phyloP scores from a whole-genome alignment of 2,113 vertebrate species.

The Megaceryle maxima region DNA sequence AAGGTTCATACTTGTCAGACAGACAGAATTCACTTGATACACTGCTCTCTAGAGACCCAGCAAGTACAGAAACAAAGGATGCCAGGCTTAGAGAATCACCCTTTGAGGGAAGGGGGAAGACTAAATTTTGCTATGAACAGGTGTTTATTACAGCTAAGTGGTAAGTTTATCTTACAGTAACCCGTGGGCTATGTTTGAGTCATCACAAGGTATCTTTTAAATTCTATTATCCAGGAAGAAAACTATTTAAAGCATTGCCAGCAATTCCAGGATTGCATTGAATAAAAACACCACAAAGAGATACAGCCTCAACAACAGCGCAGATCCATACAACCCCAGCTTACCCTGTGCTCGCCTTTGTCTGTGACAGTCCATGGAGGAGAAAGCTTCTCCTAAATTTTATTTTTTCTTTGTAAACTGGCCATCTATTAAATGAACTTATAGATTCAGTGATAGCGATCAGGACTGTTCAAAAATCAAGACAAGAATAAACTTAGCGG shows the following conservation, averaged over 20 bases:
- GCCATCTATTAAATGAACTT: neutral
- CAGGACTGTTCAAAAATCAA: neutral
- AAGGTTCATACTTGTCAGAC: neutral
- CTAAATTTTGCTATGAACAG: neutral
- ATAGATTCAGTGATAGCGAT: neutral
- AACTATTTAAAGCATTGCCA: neutral
- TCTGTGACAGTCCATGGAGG: neutral
- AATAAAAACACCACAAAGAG: neutral
- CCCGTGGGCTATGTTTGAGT: neutral
- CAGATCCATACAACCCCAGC: rapidly evolving
- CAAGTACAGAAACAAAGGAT: neutral
- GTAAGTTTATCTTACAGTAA: neutral
- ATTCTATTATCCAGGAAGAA: neutral
- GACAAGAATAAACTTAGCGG: constrained; percentile 21
- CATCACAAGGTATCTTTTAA: neutral
- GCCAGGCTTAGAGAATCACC: neutral
- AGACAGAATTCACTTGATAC: neutral
- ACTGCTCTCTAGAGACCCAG: neutral
- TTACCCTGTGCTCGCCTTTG: neutral
- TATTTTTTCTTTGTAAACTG: neutral
- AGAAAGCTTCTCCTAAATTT: neutral
- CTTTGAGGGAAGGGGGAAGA: neutral
- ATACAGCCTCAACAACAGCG: neutral
- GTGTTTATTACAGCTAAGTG: neutral
- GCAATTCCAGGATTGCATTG: neutral